Conservation (phyloP, 2,888 invertebrate species). For the Calephelis perditalis region DNA sequence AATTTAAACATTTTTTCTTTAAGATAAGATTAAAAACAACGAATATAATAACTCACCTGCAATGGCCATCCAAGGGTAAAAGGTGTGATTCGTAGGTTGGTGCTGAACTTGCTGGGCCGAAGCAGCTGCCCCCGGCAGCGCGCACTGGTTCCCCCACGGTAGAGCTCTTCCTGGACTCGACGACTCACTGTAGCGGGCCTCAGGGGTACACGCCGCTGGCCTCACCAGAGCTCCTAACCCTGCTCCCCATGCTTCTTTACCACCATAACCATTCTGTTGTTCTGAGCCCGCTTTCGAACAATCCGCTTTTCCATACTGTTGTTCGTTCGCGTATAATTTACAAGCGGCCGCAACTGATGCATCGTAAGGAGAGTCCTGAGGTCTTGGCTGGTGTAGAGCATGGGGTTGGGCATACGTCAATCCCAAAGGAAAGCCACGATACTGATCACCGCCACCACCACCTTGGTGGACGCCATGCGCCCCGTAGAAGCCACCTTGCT, state of each 20-base stretch:
- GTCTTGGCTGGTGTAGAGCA: constrained; percentile 85
- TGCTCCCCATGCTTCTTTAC: constrained; percentile 84
- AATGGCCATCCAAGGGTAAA: constrained; percentile 99
- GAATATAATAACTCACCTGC: constrained; percentile 84
- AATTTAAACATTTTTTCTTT: too few species aligned
- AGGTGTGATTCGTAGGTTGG: constrained; percentile 93
- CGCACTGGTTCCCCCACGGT: constrained; percentile 94
- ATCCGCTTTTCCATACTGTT: constrained; percentile 84
- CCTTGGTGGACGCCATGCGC: constrained; percentile 90
- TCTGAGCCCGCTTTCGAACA: constrained; percentile 83
- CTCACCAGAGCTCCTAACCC: constrained; percentile 84
- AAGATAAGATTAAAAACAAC: too few species aligned
- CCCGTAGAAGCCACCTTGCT: constrained; percentile 97
- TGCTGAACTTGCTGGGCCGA: constrained; percentile 92
- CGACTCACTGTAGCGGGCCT: constrained; percentile 90
- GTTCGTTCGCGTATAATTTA: constrained; percentile 86
- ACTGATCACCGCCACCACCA: constrained; percentile 86
- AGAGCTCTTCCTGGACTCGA: constrained; percentile 87
- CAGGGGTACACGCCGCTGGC: constrained; percentile 94
- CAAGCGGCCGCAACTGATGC: constrained; percentile 93
- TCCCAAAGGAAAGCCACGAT: constrained; percentile 92
- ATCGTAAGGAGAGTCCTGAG: constrained; percentile 95
- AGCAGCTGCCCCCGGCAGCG: constrained; percentile 88
- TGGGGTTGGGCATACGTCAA: constrained; percentile 92
- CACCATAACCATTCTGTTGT: constrained; percentile 83